Percentiles rank a stretch among this genome's conserved stretches.
Evolutionary conservation across 2,113 vertebrate species (phyloP).

Genomic region (Chascanopsetta lugubris): DNA sequence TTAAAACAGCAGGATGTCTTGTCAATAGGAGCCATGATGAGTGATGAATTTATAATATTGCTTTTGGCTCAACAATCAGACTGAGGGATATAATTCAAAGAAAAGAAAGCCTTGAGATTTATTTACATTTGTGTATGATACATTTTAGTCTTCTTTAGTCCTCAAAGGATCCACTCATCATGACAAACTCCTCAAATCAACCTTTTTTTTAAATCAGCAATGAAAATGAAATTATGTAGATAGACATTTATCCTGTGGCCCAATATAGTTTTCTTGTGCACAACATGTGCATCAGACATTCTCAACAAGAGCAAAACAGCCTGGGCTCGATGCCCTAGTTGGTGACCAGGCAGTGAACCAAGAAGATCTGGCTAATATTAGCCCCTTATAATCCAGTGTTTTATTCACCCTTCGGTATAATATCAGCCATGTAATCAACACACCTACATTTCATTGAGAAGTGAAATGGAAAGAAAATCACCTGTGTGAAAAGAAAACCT

Average conservation of each 20-base stretch:
- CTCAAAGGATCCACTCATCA: too few species aligned
- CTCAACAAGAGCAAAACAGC: slow-evolving; percentile 26
- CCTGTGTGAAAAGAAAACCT: slow-evolving; percentile 29
- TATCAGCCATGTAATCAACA: slow-evolving; percentile 36
- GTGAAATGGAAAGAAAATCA: slow-evolving; percentile 33
- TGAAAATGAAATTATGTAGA: neutral
- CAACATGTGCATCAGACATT: slow-evolving; percentile 10
- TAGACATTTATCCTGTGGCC: slow-evolving; percentile 11
- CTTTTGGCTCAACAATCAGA: slow-evolving; percentile 32
- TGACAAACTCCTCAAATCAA: too few species aligned
- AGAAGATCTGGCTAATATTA: slow-evolving; percentile 22
- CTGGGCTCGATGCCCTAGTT: neutral
- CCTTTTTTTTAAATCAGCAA: slow-evolving; percentile 15
- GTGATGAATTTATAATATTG: slow-evolving; percentile 42
- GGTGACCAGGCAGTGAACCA: slow-evolving; percentile 11
- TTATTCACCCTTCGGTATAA: slow-evolving; percentile 38
- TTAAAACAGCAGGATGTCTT: slow-evolving; percentile 57
- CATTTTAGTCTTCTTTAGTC: neutral
- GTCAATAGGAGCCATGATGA: slow-evolving; percentile 34
- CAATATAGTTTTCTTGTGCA: neutral
- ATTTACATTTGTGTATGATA: slow-evolving; percentile 3
- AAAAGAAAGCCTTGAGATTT: neutral
- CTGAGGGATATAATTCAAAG: slow-evolving; percentile 4
- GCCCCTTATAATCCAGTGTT: slow-evolving; percentile 40
- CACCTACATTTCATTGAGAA: slow-evolving; percentile 20